Evolutionary conservation across 2,113 vertebrate species (phyloP).

Genomic region (Gracilinanus agilis): DNA sequence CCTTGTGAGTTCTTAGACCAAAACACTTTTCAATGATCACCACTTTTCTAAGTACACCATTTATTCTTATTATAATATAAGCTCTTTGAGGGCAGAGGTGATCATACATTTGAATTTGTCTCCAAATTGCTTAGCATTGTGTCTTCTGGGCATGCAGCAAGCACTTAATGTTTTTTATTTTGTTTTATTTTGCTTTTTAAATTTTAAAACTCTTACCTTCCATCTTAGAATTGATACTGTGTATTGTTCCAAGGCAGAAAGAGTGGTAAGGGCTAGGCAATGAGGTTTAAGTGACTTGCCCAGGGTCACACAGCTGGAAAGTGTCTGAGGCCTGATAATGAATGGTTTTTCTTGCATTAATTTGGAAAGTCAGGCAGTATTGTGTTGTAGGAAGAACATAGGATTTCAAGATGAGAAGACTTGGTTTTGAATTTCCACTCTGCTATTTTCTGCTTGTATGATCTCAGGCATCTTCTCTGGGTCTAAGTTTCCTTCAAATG

Average conservation of each 20-base stretch:
- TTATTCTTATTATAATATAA: neutral
- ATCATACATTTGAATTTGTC: neutral
- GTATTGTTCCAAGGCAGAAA: no score
- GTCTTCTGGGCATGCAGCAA: neutral
- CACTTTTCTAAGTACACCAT: neutral
- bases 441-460: neutral
- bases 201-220: no score
- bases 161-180: neutral
- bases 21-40: neutral
- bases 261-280: no score
- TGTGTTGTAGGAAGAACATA: neutral
- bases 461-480: neutral
- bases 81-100: neutral
- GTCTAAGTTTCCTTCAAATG: neutral
- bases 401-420: neutral
- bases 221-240: no score
- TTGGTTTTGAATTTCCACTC: neutral
- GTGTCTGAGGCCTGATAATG: no score
- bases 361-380: neutral
- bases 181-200: neutral
- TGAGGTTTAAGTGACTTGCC: no score
- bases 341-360: neutral
- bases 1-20: neutral
- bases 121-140: neutral
- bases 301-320: no score